phyloP scores from a whole-genome alignment of 2,113 vertebrate species.

The Ailuropoda melanoleuca region DNA sequence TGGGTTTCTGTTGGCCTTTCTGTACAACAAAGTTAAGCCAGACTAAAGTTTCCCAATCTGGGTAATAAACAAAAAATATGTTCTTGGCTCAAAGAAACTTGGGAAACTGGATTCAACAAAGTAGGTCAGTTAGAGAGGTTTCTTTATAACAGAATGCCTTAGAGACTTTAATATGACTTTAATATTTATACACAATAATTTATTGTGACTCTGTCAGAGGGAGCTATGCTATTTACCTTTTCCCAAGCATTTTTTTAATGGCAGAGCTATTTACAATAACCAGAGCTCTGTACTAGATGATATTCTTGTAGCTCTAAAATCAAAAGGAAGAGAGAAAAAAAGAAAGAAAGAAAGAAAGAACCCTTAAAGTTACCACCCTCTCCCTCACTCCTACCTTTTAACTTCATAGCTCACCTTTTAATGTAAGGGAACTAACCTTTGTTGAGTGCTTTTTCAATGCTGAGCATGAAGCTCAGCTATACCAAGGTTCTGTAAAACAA shows the following conservation, averaged over 20 bases:
- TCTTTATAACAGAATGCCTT: neutral
- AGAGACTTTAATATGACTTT: neutral
- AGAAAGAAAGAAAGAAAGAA: neutral
- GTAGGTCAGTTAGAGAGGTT: neutral
- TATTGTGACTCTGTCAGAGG: neutral
- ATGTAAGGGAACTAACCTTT: neutral
- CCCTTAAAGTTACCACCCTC: neutral
- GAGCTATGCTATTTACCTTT: neutral
- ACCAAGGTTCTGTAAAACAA: neutral
- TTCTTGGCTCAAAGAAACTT: neutral
- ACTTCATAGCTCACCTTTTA: neutral
- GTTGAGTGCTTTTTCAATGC: neutral
- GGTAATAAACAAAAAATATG: neutral
- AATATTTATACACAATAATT: neutral
- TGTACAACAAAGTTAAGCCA: neutral
- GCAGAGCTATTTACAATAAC: neutral
- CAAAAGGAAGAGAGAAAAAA: neutral
- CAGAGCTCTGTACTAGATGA: neutral
- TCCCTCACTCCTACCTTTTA: neutral
- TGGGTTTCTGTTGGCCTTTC: neutral
- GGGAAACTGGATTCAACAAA: neutral
- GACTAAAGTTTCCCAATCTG: neutral
- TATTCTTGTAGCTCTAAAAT: neutral
- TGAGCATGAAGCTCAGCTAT: neutral
- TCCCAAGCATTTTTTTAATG: neutral